These are phyloP conservation scores for Peucedramus taeniatus DNA, from an alignment of 2,113 vertebrate genomes.

Conservation along the genomic window DNA sequence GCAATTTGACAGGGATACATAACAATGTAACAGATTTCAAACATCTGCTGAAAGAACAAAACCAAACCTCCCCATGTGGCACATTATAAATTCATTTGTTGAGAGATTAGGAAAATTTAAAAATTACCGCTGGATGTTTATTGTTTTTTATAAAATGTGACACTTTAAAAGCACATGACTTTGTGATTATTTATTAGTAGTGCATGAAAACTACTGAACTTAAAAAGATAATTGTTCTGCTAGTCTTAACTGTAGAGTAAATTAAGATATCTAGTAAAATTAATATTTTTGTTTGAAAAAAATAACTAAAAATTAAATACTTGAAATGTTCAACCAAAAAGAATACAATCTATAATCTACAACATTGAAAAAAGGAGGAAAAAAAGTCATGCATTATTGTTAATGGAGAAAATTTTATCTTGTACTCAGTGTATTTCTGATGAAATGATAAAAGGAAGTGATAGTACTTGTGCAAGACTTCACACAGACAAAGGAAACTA, in stretches of 20 bases:
- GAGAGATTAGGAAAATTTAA: background rate
- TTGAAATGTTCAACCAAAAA: background rate
- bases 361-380: background rate
- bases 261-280: background rate
- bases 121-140: background rate
- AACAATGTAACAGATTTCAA: background rate
- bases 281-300: background rate
- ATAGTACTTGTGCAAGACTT: background rate
- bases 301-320: background rate
- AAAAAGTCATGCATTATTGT: background rate
- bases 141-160: background rate
- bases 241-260: background rate
- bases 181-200: background rate
- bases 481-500: conserved; percentile 17
- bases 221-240: background rate
- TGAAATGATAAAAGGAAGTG: background rate
- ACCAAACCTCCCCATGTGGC: accelerated
- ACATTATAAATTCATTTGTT: background rate
- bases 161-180: background rate
- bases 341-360: background rate
- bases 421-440: background rate
- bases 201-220: background rate
- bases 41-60: background rate
- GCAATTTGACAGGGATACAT: background rate
- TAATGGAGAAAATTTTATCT: background rate